These are phyloP conservation scores for Ennomos erosarius DNA, from an alignment of 2,888 invertebrate species.

Conservation along the genomic window DNA sequence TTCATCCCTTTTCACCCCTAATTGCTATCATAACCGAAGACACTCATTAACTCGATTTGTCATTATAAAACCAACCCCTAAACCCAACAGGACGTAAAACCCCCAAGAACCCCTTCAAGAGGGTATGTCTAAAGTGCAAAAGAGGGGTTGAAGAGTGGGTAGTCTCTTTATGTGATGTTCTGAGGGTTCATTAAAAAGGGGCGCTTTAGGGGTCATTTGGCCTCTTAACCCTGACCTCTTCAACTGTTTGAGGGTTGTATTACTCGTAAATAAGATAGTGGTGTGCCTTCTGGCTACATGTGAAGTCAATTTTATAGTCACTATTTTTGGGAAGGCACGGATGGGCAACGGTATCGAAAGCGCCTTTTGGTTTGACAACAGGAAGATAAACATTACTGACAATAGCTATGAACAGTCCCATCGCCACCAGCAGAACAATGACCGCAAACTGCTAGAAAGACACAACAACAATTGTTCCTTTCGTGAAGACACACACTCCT, in stretches of 20 bases:
- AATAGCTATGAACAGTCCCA: too few relatives aligned
- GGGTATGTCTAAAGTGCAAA: conserved; percentile 29
- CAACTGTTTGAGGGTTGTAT: conserved; percentile 38
- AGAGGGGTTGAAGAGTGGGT: conserved; percentile 20
- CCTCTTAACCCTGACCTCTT: conserved; percentile 38
- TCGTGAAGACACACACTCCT: too few relatives aligned
- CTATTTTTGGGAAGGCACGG: too few relatives aligned
- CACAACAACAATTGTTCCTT: too few relatives aligned
- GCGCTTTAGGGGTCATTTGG: conserved; percentile 34
- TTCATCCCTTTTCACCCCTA: conserved; percentile 20
- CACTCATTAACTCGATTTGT: conserved; percentile 31
- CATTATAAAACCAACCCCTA: conserved; percentile 29
- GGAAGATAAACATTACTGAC: too few relatives aligned
- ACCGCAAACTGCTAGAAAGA: too few relatives aligned
- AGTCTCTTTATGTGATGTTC: conserved; percentile 35
- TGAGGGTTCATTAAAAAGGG: conserved; percentile 46
- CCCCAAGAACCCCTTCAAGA: conserved; percentile 22
- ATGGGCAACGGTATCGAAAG: too few relatives aligned
- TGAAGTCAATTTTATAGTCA: too few relatives aligned
- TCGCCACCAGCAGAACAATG: too few relatives aligned
- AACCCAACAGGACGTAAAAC: conserved; percentile 25
- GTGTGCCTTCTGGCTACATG: conserved; percentile 5
- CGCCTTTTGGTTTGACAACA: too few relatives aligned
- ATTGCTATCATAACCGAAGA: conserved; percentile 29
- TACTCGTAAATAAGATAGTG: conserved; percentile 21